Base-by-base conservation (phyloP, 2,113 vertebrate species). In the Labeo catla region DNA sequence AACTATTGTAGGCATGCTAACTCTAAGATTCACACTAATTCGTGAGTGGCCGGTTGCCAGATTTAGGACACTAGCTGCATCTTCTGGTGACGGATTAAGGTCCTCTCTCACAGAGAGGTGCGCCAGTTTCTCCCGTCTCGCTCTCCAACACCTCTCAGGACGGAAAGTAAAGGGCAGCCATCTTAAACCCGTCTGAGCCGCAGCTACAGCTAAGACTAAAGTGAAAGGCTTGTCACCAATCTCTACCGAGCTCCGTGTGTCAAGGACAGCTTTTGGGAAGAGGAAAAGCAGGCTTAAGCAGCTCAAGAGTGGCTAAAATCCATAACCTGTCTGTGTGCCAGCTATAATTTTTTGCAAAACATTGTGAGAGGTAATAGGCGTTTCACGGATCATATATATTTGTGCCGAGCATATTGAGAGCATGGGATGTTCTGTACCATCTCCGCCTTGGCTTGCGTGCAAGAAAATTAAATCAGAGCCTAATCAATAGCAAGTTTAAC, bases 401-500 rank as follows among this genome's bases (percentile, higher is more conserved):
- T 89, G 57, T 59, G 59, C 54, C 65, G 52, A 77, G 87, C 84
- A 81, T 63, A 79, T 76, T 63, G n/a, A 59, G 39, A 83, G 50
- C 74, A 59, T 36, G 49, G 70, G 81, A 76, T 61, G 57, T 61
- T 61, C 57, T 4, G 9, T 39, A 57, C 28, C 52, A 82, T 88
- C 61, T 88, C 77, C 70, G 36, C 57, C 49, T 84, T 9, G 6
- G 45, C 81, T 68, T 57, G n/a, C n/a, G 76, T 83, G 76, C 47
- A 70, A 77, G 80, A 80, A 88, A 91, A 92, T 89, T 92, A 88
- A 94, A 93, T 94, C 90, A 90, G 88, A 93, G 91, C 90, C 86
- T 21, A 93, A 93, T 94, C 94, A 90, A 95, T 94, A 93, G 59
- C 91, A 92, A 93, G 66, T 88, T 88, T 92, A 87, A 91, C 92